Conservation (phyloP, 2,888 invertebrate species). For the Lasioglossum vierecki region DNA sequence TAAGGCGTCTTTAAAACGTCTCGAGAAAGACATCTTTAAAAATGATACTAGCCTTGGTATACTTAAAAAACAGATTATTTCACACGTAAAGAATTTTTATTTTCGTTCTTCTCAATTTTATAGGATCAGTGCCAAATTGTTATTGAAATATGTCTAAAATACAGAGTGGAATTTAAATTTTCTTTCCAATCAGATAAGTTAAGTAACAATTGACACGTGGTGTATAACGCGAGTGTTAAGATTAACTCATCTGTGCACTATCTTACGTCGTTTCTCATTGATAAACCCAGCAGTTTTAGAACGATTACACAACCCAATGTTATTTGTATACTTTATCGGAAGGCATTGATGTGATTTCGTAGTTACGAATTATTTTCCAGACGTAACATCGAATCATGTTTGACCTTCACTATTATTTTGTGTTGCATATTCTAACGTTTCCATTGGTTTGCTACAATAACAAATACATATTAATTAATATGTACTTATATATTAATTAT, state of each 20-base stretch:
- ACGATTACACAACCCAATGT: background rate
- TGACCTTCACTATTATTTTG: background rate
- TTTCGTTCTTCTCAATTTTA: background rate
- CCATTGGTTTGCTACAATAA: too few species aligned
- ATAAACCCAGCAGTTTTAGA: background rate
- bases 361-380: background rate
- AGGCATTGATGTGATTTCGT: background rate
- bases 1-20: too few species aligned
- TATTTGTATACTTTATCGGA: background rate
- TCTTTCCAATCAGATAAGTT: background rate
- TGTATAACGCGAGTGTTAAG: background rate
- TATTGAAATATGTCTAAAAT: background rate
- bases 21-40: too few species aligned
- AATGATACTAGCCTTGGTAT: background rate
- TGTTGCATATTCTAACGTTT: background rate
- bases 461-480: too few species aligned
- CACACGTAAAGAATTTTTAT: background rate
- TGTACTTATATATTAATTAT: too few species aligned
- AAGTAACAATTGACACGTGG: background rate
- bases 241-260: background rate
- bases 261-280: background rate
- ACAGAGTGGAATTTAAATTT: background rate
- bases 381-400: background rate
- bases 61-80: background rate
- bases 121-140: background rate